A percentile compares a stretch with the other conserved stretches of the same genome.
These are phyloP conservation scores for Trematomus loennbergii DNA, from an alignment of 2,113 vertebrate genomes.

Conservation along the genomic window DNA sequence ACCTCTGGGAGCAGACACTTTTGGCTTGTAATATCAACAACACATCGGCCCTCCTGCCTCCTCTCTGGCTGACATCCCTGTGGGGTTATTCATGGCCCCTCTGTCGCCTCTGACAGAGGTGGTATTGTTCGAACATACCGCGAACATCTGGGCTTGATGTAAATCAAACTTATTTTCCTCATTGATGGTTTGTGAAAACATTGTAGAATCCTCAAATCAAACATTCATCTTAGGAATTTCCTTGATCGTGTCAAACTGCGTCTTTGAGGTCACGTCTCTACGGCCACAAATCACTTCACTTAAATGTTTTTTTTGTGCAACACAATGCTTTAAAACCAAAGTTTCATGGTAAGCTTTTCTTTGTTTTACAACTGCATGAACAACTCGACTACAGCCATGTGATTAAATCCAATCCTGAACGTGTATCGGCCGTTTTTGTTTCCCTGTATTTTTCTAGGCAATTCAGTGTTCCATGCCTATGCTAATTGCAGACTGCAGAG, in stretches of 20 bases:
- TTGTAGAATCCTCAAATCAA: not conserved
- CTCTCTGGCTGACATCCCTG: slow-evolving; percentile 57
- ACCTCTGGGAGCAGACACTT: slow-evolving; percentile 59
- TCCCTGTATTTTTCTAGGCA: slow-evolving; percentile 67
- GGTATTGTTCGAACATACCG: slow-evolving; percentile 65
- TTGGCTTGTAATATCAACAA: slow-evolving; percentile 60
- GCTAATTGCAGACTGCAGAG: slow-evolving; percentile 75
- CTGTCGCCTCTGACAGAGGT: slow-evolving; percentile 65
- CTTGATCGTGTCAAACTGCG: not conserved
- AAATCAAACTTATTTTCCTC: slow-evolving; percentile 44
- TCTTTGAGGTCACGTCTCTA: not conserved
- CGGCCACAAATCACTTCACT: slow-evolving; percentile 10
- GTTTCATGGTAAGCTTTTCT: slow-evolving; percentile 12
- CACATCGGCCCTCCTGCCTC: slow-evolving; percentile 58
- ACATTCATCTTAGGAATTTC: slow-evolving; percentile 15
- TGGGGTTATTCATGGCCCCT: slow-evolving; percentile 62
- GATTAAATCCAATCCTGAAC: slow-evolving; percentile 59
- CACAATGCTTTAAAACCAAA: slow-evolving; percentile 21
- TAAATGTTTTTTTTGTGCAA: not conserved
- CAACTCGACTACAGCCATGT: slow-evolving; percentile 58
- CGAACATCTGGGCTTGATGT: slow-evolving; percentile 54
- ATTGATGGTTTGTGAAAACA: slow-evolving; percentile 13
- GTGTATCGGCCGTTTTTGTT: slow-evolving; percentile 67
- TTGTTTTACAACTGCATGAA: slow-evolving; percentile 39
- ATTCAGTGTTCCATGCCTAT: slow-evolving; percentile 66